These are phyloP conservation scores for Stegastes partitus DNA, from an alignment of 2,113 vertebrate genomes.

Conservation along the genomic window DNA sequence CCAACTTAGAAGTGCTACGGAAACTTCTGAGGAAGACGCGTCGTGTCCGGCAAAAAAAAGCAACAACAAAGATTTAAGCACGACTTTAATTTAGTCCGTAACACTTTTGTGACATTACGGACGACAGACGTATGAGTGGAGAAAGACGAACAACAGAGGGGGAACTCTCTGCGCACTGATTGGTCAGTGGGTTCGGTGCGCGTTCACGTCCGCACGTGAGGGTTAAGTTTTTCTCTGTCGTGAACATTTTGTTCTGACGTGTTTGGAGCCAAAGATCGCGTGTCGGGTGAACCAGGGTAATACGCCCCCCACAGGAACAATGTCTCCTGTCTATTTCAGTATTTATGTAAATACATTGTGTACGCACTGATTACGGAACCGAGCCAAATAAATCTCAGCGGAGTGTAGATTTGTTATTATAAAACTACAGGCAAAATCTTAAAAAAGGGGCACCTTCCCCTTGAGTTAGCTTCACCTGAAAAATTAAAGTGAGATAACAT, in stretches of 20 bases:
- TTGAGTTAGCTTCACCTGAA: too few relatives aligned
- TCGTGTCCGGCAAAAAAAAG: background rate
- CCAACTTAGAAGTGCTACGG: constrained; percentile 44
- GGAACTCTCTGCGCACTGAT: constrained; percentile 50
- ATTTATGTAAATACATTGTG: too few relatives aligned
- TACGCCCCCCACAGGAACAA: too few relatives aligned
- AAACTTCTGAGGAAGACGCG: background rate
- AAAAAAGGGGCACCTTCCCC: too few relatives aligned
- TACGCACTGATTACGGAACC: too few relatives aligned
- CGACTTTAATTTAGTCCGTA: rapidly evolving
- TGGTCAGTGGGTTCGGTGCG: constrained; percentile 59
- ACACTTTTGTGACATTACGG: background rate
- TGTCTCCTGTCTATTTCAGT: too few relatives aligned
- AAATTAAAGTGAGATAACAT: too few relatives aligned
- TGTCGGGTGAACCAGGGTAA: background rate
- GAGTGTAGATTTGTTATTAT: too few relatives aligned
- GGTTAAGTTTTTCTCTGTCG: constrained; percentile 39
- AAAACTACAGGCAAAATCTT: too few relatives aligned
- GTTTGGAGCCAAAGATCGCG: constrained; percentile 21
- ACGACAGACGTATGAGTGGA: background rate
- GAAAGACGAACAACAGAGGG: background rate
- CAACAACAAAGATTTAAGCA: background rate
- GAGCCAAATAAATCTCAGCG: too few relatives aligned
- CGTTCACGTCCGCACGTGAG: constrained; percentile 70
- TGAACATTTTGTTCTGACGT: constrained; percentile 77